Evolutionary conservation across 1,140 invertebrate genomes (phyloP).

Genomic region (Phymorhynchus buccinoides): DNA sequence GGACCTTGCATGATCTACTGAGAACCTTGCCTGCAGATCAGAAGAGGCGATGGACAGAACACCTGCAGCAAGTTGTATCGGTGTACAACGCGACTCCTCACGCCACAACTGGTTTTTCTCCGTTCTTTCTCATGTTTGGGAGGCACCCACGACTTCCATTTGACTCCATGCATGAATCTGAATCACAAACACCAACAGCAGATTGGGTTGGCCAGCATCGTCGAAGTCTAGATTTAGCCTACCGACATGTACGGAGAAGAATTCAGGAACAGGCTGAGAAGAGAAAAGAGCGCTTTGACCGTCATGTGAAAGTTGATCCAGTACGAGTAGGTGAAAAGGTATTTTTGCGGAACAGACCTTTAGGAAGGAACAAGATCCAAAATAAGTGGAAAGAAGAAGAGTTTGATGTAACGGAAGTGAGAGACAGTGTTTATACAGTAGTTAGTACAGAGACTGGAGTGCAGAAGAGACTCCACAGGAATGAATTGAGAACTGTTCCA

Average conservation of each 20-base stretch:
- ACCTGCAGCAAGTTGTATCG: neutral
- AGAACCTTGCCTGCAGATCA: slow-evolving; percentile 37
- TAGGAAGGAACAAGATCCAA: slow-evolving; percentile 39
- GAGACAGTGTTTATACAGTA: too few species aligned
- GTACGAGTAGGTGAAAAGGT: slow-evolving; percentile 20
- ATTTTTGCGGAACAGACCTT: slow-evolving; percentile 8
- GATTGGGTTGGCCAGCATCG: neutral
- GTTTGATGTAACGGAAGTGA: too few species aligned
- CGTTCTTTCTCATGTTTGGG: slow-evolving; percentile 13
- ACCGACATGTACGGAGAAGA: neutral
- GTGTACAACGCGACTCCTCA: slow-evolving; percentile 26
- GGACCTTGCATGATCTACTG: slow-evolving; percentile 46
- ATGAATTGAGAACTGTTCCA: too few species aligned
- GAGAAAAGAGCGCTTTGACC: neutral
- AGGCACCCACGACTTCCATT: neutral
- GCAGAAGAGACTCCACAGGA: too few species aligned
- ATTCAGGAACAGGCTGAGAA: neutral
- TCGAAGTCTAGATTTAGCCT: neutral
- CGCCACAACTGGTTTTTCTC: slow-evolving; percentile 17
- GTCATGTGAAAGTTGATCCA: neutral
- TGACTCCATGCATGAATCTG: neutral
- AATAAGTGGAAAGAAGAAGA: slow-evolving; percentile 22
- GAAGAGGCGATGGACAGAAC: slow-evolving; percentile 44
- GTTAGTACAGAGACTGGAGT: too few species aligned
- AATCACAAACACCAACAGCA: neutral